Percentiles rank a stretch among this genome's conserved stretches.
Conservation (phyloP, 1,140 invertebrate species). For the Drosophila subobscura region DNA sequence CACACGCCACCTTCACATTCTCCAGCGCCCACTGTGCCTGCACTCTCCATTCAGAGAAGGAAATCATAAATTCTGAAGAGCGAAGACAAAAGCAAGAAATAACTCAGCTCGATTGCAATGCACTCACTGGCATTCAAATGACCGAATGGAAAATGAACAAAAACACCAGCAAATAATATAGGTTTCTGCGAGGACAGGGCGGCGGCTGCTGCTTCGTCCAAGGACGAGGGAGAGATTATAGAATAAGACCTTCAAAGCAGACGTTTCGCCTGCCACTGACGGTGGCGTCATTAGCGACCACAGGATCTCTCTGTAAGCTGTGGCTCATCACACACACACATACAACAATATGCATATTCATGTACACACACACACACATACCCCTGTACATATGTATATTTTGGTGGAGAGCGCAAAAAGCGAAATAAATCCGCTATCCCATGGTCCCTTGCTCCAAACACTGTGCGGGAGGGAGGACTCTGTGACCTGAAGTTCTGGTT, state of each 20-base stretch:
- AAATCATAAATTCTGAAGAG: conserved; percentile 20
- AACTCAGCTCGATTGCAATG: conserved; percentile 11
- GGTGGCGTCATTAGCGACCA: conserved; percentile 73
- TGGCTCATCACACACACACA: conserved; percentile 7
- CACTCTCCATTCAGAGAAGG: no score
- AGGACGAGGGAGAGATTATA: conserved; percentile 49
- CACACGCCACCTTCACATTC: background rate
- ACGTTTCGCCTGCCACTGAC: conserved; percentile 13
- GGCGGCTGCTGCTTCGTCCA: no score
- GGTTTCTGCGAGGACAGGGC: no score
- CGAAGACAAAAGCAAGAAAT: conserved; percentile 27
- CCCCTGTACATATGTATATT: conserved; percentile 24
- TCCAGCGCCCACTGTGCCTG: no score
- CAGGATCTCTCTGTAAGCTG: conserved; percentile 70
- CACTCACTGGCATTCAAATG: conserved; percentile 14
- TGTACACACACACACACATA: conserved; percentile 20
- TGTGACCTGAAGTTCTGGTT: conserved; percentile 29
- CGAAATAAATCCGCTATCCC: conserved; percentile 39
- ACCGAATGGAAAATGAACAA: conserved; percentile 2
- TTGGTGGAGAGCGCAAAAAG: conserved; percentile 26
- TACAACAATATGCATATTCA: background rate
- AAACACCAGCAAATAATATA: conserved; percentile 20
- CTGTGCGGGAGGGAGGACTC: background rate
- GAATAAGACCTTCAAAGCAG: conserved; percentile 71
- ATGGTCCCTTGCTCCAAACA: no score